Base-by-base conservation (phyloP, 2,113 vertebrate genomes). In the Tinamus guttatus region DNA sequence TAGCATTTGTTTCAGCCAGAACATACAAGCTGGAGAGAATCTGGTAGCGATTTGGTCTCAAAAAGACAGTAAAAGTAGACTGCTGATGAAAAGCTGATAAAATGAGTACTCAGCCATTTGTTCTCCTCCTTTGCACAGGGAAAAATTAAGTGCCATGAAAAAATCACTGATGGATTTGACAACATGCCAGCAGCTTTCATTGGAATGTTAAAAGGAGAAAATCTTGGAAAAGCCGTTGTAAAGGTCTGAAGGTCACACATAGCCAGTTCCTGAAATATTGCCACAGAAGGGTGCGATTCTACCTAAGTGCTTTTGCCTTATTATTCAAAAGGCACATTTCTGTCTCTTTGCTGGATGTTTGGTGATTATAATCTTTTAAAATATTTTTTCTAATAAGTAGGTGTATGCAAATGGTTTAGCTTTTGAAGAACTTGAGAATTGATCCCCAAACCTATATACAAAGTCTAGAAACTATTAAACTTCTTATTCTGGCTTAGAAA, bases 171-270 rank as follows among this genome's bases (percentile, higher is more conserved):
- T 92, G 99, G 99, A 88, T 99, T 99, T 97, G 98, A 98, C 87
- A 99, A 99, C 71, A 99, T 99, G 98, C 99, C 99, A 6, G 71
- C 77, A 77, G 98, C 98, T 56, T 99, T 99, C 74, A 98, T 99
- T 90, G 98, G 98, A 88, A 93, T 99, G 97, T 93, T 99, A 91
- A 98, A 82, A 80, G 99, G 99, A 93, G 98, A 99, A 32, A 99
- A 99, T 95, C 24, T 96, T 67, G 99, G 99, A 80, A 99, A 99
- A 97, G 97, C 99, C 5, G 3, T 99, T 36, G 64, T 99, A 58
- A 98, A 98, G 81, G 97, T 94, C 21, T 99, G 91, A 99, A 73
- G 49, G 25, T 60, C 19, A 25, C 15, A 3, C 36, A 14, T 36
- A 13, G n/a, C n/a, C 47, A 7, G 7, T 41, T 94, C 22, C 60